These are phyloP conservation scores for Halocynthia aurantium DNA, from an alignment of 23 tunicate species.

Conservation along the genomic window DNA sequence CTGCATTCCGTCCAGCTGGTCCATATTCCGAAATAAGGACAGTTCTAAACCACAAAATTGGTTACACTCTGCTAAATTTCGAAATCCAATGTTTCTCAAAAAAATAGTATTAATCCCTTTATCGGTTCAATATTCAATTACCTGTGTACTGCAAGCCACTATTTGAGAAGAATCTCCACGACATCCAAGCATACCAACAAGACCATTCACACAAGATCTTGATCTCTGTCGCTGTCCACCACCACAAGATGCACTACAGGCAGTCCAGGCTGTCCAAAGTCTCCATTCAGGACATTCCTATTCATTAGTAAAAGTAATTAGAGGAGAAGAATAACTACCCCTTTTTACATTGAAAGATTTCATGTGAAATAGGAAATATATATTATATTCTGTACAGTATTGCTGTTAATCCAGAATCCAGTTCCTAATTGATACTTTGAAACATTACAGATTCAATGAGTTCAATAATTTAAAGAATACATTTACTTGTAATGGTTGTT, in stretches of 20 bases:
- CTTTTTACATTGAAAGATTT: no score
- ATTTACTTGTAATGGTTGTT: no score
- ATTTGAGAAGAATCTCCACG: conserved; percentile 21
- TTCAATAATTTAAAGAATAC: no score
- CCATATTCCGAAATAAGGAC: conserved; percentile 58
- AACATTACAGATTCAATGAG: no score
- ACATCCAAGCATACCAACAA: conserved; percentile 36
- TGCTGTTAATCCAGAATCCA: no score
- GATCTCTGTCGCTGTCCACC: conserved; percentile 15
- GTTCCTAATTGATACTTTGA: no score
- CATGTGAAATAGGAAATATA: no score
- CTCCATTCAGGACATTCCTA: conserved; percentile 47
- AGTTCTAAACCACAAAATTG: conserved; percentile 29
- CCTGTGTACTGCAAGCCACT: conserved; percentile 24
- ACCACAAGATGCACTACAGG: conserved; percentile 29
- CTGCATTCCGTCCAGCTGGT: conserved; percentile 32
- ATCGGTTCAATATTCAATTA: not conserved
- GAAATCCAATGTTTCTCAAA: no score
- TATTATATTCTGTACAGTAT: no score
- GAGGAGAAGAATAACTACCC: no score
- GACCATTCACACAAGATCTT: conserved; percentile 36
- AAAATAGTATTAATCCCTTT: no score
- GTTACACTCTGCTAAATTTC: not conserved
- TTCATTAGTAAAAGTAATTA: no score
- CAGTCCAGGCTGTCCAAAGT: conserved; percentile 32